These are phyloP conservation scores for Trematocara marginatum DNA, from an alignment of 2,113 vertebrate genomes.

Conservation along the genomic window DNA sequence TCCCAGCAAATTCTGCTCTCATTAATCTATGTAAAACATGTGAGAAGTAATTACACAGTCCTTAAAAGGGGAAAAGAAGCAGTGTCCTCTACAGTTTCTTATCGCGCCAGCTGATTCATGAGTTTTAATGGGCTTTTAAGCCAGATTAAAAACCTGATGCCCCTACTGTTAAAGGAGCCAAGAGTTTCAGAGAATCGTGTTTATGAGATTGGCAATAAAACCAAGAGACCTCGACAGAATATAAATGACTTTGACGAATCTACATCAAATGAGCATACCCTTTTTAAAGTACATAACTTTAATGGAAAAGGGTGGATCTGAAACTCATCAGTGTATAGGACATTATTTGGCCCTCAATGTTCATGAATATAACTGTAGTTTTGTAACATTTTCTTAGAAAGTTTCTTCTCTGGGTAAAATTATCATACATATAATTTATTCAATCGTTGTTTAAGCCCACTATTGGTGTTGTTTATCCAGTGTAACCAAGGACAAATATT, in stretches of 20 bases:
- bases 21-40: conserved; percentile 36
- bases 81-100: conserved; percentile 16
- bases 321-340: neutral
- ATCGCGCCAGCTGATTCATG: conserved; percentile 42
- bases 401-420: neutral
- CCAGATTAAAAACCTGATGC: conserved; percentile 66
- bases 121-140: conserved; percentile 65
- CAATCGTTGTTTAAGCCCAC: neutral
- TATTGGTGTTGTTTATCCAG: neutral
- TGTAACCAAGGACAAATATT: fast-evolving
- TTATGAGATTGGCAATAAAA: conserved; percentile 59
- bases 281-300: conserved; percentile 21
- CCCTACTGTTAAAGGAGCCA: conserved; percentile 27
- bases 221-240: conserved; percentile 23
- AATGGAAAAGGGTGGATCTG: neutral
- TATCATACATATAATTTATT: neutral
- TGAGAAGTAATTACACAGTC: conserved; percentile 39
- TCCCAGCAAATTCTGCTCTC: conserved; percentile 28
- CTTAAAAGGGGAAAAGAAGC: conserved; percentile 15
- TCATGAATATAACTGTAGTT: neutral
- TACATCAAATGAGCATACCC: conserved; percentile 19
- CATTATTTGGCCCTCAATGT: neutral
- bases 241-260: conserved; percentile 33
- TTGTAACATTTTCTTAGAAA: neutral
- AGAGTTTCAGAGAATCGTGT: conserved; percentile 36